Percentiles rank a stretch among this genome's conserved stretches.
phyloP scores from a whole-genome alignment of 1,140 invertebrate species.

The Epicauta chinensis region DNA sequence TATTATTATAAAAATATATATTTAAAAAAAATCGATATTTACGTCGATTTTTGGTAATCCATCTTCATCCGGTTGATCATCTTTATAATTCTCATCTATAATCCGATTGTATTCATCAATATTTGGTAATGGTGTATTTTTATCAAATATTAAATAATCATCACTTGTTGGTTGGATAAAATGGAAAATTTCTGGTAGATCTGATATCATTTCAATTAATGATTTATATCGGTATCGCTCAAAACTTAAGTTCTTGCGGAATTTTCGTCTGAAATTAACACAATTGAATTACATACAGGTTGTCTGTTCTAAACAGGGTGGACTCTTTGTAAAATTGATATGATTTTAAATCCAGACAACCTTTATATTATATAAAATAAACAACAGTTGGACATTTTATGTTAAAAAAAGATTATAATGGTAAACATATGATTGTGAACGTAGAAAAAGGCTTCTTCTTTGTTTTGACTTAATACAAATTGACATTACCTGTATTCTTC shows the following conservation, averaged over 20 bases:
- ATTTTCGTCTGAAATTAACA: constrained; percentile 13
- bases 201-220: constrained; percentile 12
- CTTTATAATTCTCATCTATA: background rate
- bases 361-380: too few relatives aligned
- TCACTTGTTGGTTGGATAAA: constrained; percentile 4
- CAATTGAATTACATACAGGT: background rate
- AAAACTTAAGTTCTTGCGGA: constrained; percentile 5
- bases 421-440: too few relatives aligned
- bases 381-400: too few relatives aligned
- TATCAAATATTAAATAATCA: constrained; percentile 7
- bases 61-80: background rate
- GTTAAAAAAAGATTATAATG: too few relatives aligned
- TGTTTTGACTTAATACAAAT: background rate
- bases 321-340: too few relatives aligned
- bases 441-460: too few relatives aligned
- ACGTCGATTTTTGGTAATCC: background rate
- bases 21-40: background rate
- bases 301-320: background rate
- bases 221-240: constrained; percentile 14
- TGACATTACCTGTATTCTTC: constrained; percentile 7
- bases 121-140: background rate
- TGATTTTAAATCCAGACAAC: too few relatives aligned
- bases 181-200: constrained; percentile 13
- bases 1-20: background rate
- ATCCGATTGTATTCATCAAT: background rate